Base-by-base conservation (phyloP, 1,140 invertebrate species). In the Pygmarrhopalites habei region DNA sequence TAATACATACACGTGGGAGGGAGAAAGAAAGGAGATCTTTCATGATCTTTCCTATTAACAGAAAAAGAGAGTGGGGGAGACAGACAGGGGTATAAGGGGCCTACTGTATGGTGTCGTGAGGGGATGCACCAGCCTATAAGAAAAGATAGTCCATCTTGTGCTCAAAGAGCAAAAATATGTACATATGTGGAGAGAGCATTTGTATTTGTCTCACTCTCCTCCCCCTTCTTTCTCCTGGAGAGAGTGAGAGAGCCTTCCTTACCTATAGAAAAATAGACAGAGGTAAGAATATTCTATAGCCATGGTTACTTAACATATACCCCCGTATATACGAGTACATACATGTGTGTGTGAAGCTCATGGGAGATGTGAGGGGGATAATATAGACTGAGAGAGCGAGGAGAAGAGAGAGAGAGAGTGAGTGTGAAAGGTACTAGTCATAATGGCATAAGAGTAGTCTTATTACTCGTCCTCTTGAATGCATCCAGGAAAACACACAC, bases 401-500 rank as follows among this genome's bases (percentile, higher is more conserved):
- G 44, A n/a, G 44, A 5, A 47, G 44, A 5, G 23, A 19, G 7
- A 47, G 44, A 5, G 23, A 19, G 7, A 47, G 17, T 47, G 44
- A 19, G 5, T 10, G 23, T 25, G 17, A 32, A 19, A 39, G 53
- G 53, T 41, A 56, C 29, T 56, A 10, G 35, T 56, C 30, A 56
- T 41, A 56, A 39, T 39, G 35, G 53, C 35, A 39, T 39, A 56
- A 35, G 29, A 56, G 29, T 41, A 35, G 53, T 56, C 53, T 56
- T 56, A 39, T 29, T 56, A 4, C 29, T 41, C 30, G 12, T 56
- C 53, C 53, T 56, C 53, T 23, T 56, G 5, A 56, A 56, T 56
- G 35, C 53, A 56, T 56, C 53, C 35, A 56, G 39, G 53, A 56
- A 56, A 56, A 56, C 26, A 56, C 53, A 35, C n/a, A n/a, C n/a